phyloP scores from a whole-genome alignment of 2,113 vertebrate genomes.

The Pomatostomus ruficeps region DNA sequence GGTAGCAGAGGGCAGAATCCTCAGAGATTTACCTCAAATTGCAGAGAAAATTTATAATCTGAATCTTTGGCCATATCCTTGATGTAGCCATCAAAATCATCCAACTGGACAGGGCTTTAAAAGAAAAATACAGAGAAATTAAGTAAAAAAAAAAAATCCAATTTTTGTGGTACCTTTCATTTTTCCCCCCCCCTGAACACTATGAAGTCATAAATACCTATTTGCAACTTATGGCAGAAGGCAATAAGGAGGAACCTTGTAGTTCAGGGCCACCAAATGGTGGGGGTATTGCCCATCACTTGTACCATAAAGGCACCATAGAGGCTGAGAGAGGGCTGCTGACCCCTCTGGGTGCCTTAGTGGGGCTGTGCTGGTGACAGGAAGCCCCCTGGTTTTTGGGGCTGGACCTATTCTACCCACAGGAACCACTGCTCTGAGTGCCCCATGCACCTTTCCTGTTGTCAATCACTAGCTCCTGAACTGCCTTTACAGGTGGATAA shows the following conservation, averaged over 20 bases:
- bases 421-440: neutral
- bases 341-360: neutral
- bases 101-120: conserved; percentile 87
- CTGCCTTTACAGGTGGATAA: neutral
- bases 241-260: neutral
- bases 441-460: neutral
- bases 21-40: conserved; percentile 87
- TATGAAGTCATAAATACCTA: neutral
- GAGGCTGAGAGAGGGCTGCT: neutral
- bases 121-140: neutral
- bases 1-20: neutral
- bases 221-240: neutral
- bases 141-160: neutral
- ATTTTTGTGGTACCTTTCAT: neutral
- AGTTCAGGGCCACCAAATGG: neutral
- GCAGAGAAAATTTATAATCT: conserved; percentile 95
- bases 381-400: neutral
- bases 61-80: conserved; percentile 99
- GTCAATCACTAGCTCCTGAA: neutral
- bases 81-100: conserved; percentile 92
- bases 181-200: neutral
- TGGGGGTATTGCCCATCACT: neutral
- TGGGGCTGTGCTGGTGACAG: neutral
- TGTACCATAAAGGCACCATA: accelerated
- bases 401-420: neutral